Conservation (phyloP, 2,797 vertebrate genomes). For the Salarias fasciatus region DNA sequence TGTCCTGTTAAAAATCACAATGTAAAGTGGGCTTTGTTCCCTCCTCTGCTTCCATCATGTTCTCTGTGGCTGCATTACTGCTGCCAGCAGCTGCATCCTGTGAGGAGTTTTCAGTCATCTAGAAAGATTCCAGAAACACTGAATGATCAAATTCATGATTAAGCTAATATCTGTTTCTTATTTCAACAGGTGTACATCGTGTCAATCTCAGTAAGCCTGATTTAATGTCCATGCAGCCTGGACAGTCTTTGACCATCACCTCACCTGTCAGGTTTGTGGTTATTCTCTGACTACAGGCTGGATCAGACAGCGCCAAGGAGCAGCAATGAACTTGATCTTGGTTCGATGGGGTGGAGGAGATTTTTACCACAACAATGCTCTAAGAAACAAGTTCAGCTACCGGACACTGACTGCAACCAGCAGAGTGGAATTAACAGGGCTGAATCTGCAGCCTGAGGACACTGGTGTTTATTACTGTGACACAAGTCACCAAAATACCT, state of each 20-base stretch:
- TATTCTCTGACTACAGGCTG: too few relatives aligned
- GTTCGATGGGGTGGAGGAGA: background rate
- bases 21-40: background rate
- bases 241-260: background rate
- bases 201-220: background rate
- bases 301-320: too few relatives aligned
- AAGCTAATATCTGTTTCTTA: background rate
- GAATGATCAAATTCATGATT: background rate
- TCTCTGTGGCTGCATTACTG: background rate
- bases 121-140: background rate
- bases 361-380: conserved; percentile 6
- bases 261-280: too few relatives aligned
- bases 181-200: background rate
- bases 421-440: background rate
- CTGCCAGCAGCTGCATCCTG: background rate
- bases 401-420: background rate
- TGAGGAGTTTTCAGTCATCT: background rate
- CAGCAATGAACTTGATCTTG: conserved; percentile 14
- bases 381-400: background rate
- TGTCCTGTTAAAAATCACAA: background rate
- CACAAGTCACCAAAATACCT: too few relatives aligned
- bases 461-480: conserved; percentile 35
- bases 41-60: background rate
- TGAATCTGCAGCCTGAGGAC: conserved; percentile 24
- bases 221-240: background rate